phyloP scores from a whole-genome alignment of 2,888 invertebrate species.

The Zonitis immaculata region DNA sequence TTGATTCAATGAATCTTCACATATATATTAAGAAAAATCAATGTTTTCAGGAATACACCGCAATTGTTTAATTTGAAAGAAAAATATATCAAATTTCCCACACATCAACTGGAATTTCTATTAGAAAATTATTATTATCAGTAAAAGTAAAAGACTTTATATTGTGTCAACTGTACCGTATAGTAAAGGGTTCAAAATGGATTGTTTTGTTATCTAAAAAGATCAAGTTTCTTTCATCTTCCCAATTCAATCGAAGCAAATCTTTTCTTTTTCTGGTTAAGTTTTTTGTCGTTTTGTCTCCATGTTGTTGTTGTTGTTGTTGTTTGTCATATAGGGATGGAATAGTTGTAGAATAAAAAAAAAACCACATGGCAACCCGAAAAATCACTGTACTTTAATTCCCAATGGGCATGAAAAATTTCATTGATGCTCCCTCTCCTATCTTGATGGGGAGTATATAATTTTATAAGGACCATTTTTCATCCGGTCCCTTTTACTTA shows the following conservation, averaged over 20 bases:
- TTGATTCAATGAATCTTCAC: too few relatives aligned
- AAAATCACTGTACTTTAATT: constrained; percentile 18
- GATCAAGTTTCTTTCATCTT: constrained; percentile 29
- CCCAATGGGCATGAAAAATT: constrained; percentile 21
- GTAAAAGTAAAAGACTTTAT: neutral
- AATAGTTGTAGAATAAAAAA: neutral
- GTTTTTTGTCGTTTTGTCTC: too few relatives aligned
- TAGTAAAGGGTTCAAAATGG: constrained; percentile 7
- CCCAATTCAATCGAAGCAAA: constrained; percentile 4
- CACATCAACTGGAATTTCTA: neutral
- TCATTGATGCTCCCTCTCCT: constrained; percentile 26
- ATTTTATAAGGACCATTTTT: constrained; percentile 29
- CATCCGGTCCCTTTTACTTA: constrained; percentile 20
- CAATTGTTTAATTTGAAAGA: too few relatives aligned
- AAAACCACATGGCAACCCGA: constrained; percentile 18
- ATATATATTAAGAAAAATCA: too few relatives aligned
- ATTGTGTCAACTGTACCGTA: constrained; percentile 7
- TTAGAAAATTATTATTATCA: neutral
- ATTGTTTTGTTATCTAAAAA: constrained; percentile 35
- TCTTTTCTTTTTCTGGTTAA: neutral
- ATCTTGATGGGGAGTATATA: constrained; percentile 27
- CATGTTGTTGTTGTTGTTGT: neutral
- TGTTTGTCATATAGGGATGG: neutral
- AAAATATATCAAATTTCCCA: neutral
- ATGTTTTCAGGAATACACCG: neutral